phyloP scores from a whole-genome alignment of 1,140 invertebrate species.

The Aphidius gifuensis region DNA sequence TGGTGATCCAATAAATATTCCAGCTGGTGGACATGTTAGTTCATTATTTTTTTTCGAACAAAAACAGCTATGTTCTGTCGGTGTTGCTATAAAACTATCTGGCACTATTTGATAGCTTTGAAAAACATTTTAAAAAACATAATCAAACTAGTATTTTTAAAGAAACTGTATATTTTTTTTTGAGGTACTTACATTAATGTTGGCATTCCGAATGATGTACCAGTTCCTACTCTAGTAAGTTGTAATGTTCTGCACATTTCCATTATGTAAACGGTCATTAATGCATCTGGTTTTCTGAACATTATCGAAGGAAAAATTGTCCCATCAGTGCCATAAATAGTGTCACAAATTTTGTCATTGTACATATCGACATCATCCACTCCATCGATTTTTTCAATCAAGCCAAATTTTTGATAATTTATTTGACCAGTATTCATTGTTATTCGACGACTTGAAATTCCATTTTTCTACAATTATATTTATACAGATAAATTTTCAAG shows the following conservation, averaged over 20 bases:
- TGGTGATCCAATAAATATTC: constrained; percentile 71
- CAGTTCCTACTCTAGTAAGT: constrained; percentile 63
- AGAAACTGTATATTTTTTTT: not conserved
- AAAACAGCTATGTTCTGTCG: constrained; percentile 71
- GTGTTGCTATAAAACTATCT: constrained; percentile 59
- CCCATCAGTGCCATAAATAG: constrained; percentile 73
- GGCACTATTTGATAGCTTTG: constrained; percentile 55
- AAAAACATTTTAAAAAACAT: constrained; percentile 50
- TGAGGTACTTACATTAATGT: constrained; percentile 54
- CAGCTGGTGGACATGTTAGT: constrained; percentile 62
- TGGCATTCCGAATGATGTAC: constrained; percentile 57
- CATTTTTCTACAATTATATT: constrained; percentile 60
- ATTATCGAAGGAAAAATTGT: constrained; percentile 68
- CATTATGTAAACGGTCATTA: constrained; percentile 65
- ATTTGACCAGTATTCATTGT: constrained; percentile 69
- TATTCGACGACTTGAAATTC: constrained; percentile 61
- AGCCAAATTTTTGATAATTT: constrained; percentile 62
- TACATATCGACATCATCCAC: constrained; percentile 59
- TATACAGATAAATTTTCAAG: not conserved
- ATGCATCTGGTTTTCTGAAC: constrained; percentile 55
- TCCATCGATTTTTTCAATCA: constrained; percentile 66
- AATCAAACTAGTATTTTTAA: not conserved
- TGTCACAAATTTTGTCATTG: constrained; percentile 71
- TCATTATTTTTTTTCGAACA: constrained; percentile 55
- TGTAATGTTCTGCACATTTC: constrained; percentile 71